Evolutionary conservation across 2,888 invertebrate species (phyloP), one percentile per base, ranked within the genome.

Genomic region (Zhuqinia jingwanae): DNA sequence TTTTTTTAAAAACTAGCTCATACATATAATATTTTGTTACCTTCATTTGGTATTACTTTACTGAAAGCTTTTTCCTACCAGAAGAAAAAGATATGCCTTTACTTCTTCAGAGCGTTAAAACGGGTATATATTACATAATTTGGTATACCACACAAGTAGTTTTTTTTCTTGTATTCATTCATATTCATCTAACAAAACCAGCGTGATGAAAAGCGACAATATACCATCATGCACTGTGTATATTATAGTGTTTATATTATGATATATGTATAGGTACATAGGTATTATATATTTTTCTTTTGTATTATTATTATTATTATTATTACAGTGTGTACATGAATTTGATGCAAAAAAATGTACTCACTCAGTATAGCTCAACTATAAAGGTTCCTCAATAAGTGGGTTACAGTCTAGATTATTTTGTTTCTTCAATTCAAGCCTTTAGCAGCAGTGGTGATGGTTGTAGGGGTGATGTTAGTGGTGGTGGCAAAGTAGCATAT

Each of bases 321-420:
- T 17, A 65, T 36, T 36, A 36, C 36, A 36, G 3, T 65, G 47
- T 60, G 58, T 27, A 42, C 42, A 81, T 73, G 45, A 73, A 58
- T 81, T 58, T 63, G 45, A 73, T 80, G 25, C 73, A 50, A 76
- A 83, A 76, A 65, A n/a, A n/a, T n/a, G 75, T 83, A 76, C 56
- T 85, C 84, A 68, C 56, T 81, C 81, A 47, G 42, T 50, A 47
- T 58, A 36, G 36, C 60, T 42, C 53, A n/a, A n/a, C n/a, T 36
- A 36, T 36, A 3, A 3, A 30, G 50, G 50, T 50, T 73, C 65
- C 70, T 79, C 85, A 70, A 85, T 79, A 85, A 79, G 73, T 85
- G 79, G 85, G 85, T 85, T 85, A 79, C 79, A 75, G 79, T 85
- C 85, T 85, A 85, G 85, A 85, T 85, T 85, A 85, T 68, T 77